Evolutionary conservation across 2,888 invertebrate species (phyloP), one percentile per base, ranked within the genome.

Genomic region (Perizoma flavofasciatum): DNA sequence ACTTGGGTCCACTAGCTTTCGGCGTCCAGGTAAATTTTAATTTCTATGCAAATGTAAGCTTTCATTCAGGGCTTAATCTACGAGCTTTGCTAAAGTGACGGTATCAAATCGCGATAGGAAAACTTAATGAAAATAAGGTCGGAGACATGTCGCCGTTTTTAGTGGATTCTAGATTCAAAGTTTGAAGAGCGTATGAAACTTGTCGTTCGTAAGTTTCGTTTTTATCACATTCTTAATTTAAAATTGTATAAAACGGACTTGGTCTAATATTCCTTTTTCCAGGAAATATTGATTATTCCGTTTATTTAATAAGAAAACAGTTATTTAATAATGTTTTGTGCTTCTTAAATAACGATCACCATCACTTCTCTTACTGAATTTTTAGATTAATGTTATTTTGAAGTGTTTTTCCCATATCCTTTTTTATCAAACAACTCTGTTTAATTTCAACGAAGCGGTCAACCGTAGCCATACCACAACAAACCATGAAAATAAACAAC

Each of bases 1-100:
- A 83, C 81, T 84, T 80, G 78, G 78, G 86, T 84, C 86, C 87
- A 86, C 83, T 86, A 83, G 75, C 77, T 72, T 57, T 54, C 69
- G 68, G 68, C 70, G 87, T 84, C 87, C 89, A 92, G 91, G 90
- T 91, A 86, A 86, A 89, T 90, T 90, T 92, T 92, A 89, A 92
- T 92, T 90, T 92, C 89, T 86, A 92, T 92, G 91, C 90, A 88
- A 92, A 92, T 92, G 83, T 78, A 82, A 86, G 86, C 86, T 86
- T 86, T 88, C 86, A 82, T 88, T 87, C 82, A 79, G 79, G 76
- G 74, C 73, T 86, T 88, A 89, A 89, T 89, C 88, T 86, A 85
- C 83, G 85, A 79, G 87, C 88, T 87, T 85, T 83, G 75, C 66
- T 76, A 73, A 79, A 79, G 83, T 81, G 83, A 82, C 82, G 81